Evolutionary conservation across 1,140 invertebrate genomes (phyloP).

Genomic region (Manduca sexta): DNA sequence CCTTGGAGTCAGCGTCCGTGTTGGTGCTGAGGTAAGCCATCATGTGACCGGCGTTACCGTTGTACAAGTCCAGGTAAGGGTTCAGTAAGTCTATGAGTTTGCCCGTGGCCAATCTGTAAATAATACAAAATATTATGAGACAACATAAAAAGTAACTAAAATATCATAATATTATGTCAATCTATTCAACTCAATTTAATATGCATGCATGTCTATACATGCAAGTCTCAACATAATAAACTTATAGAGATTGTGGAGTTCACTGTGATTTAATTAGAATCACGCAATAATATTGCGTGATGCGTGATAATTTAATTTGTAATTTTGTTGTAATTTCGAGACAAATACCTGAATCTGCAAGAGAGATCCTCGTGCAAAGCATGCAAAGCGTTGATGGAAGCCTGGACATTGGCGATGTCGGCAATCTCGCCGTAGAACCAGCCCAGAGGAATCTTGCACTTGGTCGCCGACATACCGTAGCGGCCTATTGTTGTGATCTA

Average conservation of each 20-base stretch:
- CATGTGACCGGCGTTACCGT: conserved; percentile 86
- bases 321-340: too few species aligned
- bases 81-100: conserved; percentile 84
- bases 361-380: conserved; percentile 59
- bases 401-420: conserved; percentile 56
- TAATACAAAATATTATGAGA: background rate
- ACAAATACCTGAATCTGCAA: conserved; percentile 57
- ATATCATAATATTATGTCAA: too few species aligned
- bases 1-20: conserved; percentile 79
- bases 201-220: too few species aligned
- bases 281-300: too few species aligned
- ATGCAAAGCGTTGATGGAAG: conserved; percentile 53
- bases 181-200: too few species aligned
- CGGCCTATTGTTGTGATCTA: conserved; percentile 90
- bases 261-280: too few species aligned
- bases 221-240: too few species aligned
- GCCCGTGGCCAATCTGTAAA: conserved; percentile 82
- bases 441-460: conserved; percentile 92
- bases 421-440: conserved; percentile 93
- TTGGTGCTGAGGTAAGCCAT: conserved; percentile 84
- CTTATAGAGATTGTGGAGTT: too few species aligned
- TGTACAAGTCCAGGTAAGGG: conserved; percentile 83
- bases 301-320: too few species aligned
- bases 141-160: too few species aligned
- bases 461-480: conserved; percentile 91